Evolutionary conservation across 2,797 vertebrate genomes (phyloP), one percentile per base, ranked within the genome.

Genomic region (Sphaeramia orbicularis): DNA sequence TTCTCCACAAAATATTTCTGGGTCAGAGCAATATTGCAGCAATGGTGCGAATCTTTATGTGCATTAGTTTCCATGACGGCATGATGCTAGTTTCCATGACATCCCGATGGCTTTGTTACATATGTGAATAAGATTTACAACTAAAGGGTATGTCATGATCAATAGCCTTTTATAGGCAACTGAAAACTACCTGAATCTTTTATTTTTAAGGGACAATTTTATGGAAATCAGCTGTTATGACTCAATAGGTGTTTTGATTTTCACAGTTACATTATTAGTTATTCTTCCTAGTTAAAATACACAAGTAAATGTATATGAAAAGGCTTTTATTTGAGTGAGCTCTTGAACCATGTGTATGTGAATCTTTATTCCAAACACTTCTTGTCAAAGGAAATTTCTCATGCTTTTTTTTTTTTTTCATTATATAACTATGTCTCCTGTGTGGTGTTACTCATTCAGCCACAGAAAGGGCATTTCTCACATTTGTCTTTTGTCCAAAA

Each of bases 31-130:
- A 36, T 32, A 35, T 8, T 32, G 27, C 27, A 44, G 14, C 35
- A 38, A 8, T 53, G 18, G 5, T 42, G 41, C 57, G 53, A 53
- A 51, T 43, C 37, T 74, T 50, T 41, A 30, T 16, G 8, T 19
- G 49, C 40, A 75, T 71, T 69, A 58, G 68, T 76, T 80, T 68
- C 63, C 66, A 80, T 72, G 68, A 74, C 4, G 30, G 27, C 72
- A 52, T 18, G 0, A 11, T 6, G 2, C 24, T 10, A 30, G 16
- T 76, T 71, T 63, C 67, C 32, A 55, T 74, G 59, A 65, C 8
- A 2, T 68, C 41, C 38, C 30, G 0, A 4, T 30, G 16, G 12
- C 5, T 78, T 69, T 65, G 54, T 61, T 57, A 42, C 37, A 66
- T 57, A 56, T 70, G 45, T 71, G 5, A 76, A 71, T 60, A 14